Percentiles rank a stretch among this genome's conserved stretches.
Conservation (phyloP, 2,888 invertebrate genomes). For the Ophion obscuratus region DNA sequence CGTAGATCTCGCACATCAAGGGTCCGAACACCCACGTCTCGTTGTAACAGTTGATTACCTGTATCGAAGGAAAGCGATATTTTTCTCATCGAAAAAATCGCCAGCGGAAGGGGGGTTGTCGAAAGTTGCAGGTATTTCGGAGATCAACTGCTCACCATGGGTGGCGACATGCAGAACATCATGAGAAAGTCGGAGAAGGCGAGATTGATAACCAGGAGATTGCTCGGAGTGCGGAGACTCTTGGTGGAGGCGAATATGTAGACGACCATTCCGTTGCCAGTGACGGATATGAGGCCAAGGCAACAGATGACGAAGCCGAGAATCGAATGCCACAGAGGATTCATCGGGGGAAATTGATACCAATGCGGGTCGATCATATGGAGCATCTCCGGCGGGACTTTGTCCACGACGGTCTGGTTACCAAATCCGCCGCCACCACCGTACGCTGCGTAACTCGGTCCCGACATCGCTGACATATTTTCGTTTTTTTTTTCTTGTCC, state of each 20-base stretch:
- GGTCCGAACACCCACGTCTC: constrained; percentile 89
- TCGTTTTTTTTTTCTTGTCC: background rate
- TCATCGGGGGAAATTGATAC: constrained; percentile 96
- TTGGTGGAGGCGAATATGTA: constrained; percentile 91
- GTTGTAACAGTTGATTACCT: constrained; percentile 91
- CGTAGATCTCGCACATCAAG: constrained; percentile 94
- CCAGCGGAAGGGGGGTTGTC: too few species aligned
- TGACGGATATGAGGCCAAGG: constrained; percentile 89
- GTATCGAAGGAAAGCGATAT: background rate
- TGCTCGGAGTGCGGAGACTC: constrained; percentile 94
- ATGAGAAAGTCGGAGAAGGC: constrained; percentile 96
- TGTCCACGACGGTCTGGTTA: constrained; percentile 94
- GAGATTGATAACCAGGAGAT: constrained; percentile 95
- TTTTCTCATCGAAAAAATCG: background rate
- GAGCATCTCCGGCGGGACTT: constrained; percentile 89
- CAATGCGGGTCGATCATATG: constrained; percentile 92
- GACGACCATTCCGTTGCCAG: constrained; percentile 90
- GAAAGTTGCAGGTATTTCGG: background rate
- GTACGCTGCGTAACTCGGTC: constrained; percentile 82
- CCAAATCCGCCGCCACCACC: constrained; percentile 79
- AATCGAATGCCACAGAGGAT: constrained; percentile 94
- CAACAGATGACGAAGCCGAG: constrained; percentile 91
- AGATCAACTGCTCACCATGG: constrained; percentile 86
- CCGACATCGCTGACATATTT: constrained; percentile 80
- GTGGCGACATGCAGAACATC: constrained; percentile 93